Conservation (phyloP, 2,797 vertebrate genomes). For the Myotis planiceps region DNA sequence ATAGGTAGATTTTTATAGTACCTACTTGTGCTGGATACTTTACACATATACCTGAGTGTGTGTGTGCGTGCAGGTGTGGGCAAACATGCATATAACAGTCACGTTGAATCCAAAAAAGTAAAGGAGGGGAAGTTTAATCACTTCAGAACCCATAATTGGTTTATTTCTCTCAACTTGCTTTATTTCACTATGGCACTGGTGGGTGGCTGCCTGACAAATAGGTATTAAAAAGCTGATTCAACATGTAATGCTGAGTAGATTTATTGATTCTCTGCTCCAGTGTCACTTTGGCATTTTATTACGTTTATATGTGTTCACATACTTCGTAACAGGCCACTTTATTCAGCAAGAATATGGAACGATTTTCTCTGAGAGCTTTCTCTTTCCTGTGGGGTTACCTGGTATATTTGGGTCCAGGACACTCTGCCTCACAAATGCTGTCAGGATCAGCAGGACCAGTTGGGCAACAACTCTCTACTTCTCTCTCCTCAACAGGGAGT, state of each 20-base stretch:
- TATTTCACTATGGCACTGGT: constrained; percentile 37
- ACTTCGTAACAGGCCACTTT: constrained; percentile 43
- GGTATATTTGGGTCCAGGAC: background rate
- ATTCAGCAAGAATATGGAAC: background rate
- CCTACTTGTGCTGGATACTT: background rate
- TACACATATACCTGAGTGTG: background rate
- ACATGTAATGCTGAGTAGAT: constrained; percentile 35
- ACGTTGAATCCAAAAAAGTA: background rate
- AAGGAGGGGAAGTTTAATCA: constrained; percentile 36
- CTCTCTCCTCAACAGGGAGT: background rate
- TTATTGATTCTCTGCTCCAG: constrained; percentile 55
- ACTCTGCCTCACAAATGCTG: background rate
- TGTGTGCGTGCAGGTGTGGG: no score
- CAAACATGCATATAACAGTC: background rate
- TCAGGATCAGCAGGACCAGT: background rate
- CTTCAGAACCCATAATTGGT: constrained; percentile 43
- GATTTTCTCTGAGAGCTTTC: constrained; percentile 14
- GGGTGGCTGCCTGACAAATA: constrained; percentile 34
- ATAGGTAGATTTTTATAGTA: background rate
- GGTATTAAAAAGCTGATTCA: constrained; percentile 55
- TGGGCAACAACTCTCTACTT: background rate
- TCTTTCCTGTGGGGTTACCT: background rate
- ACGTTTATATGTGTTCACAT: constrained; percentile 52
- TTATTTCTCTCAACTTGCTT: constrained; percentile 48
- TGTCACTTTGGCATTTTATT: constrained; percentile 65